A percentile compares a stretch with the other conserved stretches of the same genome.
phyloP scores from a whole-genome alignment of 1,140 invertebrate species.

The Physella acuta region DNA sequence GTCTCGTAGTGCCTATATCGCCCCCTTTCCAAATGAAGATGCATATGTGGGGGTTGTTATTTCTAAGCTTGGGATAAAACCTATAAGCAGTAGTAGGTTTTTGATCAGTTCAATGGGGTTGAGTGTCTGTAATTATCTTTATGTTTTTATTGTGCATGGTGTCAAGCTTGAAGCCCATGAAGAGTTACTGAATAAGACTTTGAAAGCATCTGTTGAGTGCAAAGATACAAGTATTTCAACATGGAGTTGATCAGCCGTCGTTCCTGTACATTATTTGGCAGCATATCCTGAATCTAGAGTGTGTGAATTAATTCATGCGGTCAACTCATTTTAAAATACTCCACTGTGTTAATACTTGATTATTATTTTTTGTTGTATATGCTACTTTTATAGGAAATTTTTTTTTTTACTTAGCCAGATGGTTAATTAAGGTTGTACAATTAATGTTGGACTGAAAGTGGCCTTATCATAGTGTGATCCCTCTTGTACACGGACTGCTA shows the following conservation, averaged over 20 bases:
- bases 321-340: too few relatives aligned
- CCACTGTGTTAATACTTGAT: too few relatives aligned
- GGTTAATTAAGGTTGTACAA: too few relatives aligned
- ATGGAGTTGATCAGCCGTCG: constrained; percentile 36
- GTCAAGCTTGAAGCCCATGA: constrained; percentile 32
- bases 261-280: too few relatives aligned
- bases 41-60: constrained; percentile 46
- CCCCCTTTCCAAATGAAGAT: constrained; percentile 47
- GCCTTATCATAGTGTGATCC: too few relatives aligned
- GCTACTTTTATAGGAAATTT: too few relatives aligned
- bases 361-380: too few relatives aligned
- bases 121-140: constrained; percentile 45
- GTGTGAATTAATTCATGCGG: too few relatives aligned
- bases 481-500: too few relatives aligned
- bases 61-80: constrained; percentile 32
- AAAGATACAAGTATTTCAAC: constrained; percentile 25
- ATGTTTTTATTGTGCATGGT: constrained; percentile 43
- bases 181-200: constrained; percentile 30
- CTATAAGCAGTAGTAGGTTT: constrained; percentile 39
- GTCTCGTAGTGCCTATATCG: constrained; percentile 34
- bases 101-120: constrained; percentile 35
- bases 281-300: too few relatives aligned
- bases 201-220: constrained; percentile 34
- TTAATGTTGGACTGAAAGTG: too few relatives aligned
- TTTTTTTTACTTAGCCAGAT: too few relatives aligned